phyloP scores from a whole-genome alignment of 2,888 invertebrate genomes.

The Harpalus rubripes region DNA sequence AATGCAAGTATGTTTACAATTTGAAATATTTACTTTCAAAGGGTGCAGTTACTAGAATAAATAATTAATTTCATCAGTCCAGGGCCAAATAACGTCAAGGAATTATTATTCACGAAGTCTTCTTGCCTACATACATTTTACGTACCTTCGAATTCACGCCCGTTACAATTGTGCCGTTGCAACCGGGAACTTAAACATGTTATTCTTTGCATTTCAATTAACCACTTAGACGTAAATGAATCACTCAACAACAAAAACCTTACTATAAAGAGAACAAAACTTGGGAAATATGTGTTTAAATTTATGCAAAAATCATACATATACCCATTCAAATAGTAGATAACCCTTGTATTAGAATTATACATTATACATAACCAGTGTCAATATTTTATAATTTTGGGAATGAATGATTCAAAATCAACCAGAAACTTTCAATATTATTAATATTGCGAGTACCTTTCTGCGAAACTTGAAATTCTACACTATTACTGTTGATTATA shows the following conservation, averaged over 20 bases:
- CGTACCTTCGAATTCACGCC: not conserved
- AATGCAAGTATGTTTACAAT: not conserved
- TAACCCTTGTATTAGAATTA: too few relatives aligned
- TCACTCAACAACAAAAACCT: not conserved
- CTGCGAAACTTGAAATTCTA: too few relatives aligned
- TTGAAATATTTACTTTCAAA: not conserved
- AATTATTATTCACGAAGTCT: not conserved
- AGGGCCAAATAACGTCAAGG: not conserved
- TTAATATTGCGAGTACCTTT: too few relatives aligned
- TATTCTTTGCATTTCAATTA: constrained; percentile 33
- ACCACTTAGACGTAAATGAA: not conserved
- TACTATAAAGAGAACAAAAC: too few relatives aligned
- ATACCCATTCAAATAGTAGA: too few relatives aligned
- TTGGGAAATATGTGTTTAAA: too few relatives aligned
- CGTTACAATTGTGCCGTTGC: constrained; percentile 20
- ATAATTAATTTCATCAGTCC: constrained; percentile 1
- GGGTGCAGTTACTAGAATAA: not conserved
- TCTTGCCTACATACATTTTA: not conserved
- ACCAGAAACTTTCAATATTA: too few relatives aligned
- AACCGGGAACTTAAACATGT: constrained; percentile 27
- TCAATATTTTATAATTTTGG: too few relatives aligned
- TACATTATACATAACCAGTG: too few relatives aligned
- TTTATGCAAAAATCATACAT: too few relatives aligned
- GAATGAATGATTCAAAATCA: too few relatives aligned
- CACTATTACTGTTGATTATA: too few relatives aligned